Conservation (phyloP, 2,113 vertebrate genomes). For the Micronycteris hirsuta region DNA sequence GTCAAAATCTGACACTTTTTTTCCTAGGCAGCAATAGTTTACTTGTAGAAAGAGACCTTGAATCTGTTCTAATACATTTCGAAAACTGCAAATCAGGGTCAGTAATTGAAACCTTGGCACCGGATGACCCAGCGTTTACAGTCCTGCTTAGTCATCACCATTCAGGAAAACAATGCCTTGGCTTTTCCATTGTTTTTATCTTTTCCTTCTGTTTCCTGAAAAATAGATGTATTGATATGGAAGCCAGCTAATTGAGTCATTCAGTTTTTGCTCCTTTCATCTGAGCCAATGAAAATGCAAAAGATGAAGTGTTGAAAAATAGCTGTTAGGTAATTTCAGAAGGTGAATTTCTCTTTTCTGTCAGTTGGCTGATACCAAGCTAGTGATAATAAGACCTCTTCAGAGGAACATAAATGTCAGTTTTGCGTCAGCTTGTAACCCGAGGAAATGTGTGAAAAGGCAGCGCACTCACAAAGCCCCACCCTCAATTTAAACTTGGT, state of each 20-base stretch:
- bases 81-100: neutral
- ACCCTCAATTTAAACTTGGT: constrained; percentile 52
- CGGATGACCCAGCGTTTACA: neutral
- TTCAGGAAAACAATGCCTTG: neutral
- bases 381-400: constrained; percentile 70
- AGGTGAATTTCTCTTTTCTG: constrained; percentile 35
- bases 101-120: neutral
- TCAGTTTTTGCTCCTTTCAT: neutral
- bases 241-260: neutral
- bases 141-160: neutral
- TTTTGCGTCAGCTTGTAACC: constrained; percentile 37
- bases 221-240: neutral
- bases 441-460: constrained; percentile 43
- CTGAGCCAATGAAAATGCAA: neutral
- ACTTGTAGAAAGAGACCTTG: neutral
- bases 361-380: constrained; percentile 64
- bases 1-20: neutral
- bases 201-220: neutral
- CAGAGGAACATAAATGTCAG: constrained; percentile 45
- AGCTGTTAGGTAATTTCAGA: constrained; percentile 33
- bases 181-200: neutral
- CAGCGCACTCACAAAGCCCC: neutral
- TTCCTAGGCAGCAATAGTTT: neutral
- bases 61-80: neutral
- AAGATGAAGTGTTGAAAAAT: constrained; percentile 50